phyloP scores from a whole-genome alignment of 2,113 vertebrate species.

The Athene noctua region DNA sequence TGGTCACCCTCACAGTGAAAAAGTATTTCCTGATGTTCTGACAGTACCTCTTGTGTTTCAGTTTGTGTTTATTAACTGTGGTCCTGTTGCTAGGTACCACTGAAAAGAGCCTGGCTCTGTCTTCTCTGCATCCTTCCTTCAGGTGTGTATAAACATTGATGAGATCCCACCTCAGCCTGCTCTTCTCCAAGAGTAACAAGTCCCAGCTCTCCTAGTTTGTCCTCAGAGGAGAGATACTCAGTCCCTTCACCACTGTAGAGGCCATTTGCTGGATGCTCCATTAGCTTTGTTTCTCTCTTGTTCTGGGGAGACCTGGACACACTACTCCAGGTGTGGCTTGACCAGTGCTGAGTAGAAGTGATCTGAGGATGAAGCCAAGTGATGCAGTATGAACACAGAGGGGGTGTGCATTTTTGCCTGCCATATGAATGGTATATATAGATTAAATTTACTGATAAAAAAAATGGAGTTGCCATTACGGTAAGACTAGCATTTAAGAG shows the following conservation, averaged over 20 bases:
- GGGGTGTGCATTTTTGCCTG: not conserved
- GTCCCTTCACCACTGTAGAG: not conserved
- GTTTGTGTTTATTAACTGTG: not conserved
- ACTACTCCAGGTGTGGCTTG: not conserved
- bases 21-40: no score
- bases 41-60: not conserved
- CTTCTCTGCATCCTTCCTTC: not conserved
- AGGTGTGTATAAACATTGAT: not conserved
- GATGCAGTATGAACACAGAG: not conserved
- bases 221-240: not conserved
- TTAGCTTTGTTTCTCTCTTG: not conserved
- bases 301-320: not conserved
- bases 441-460: not conserved
- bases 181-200: not conserved
- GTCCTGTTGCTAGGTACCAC: not conserved
- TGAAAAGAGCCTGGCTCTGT: not conserved
- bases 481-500: not conserved
- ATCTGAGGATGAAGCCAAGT: not conserved
- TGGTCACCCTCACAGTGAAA: no score
- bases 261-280: not conserved
- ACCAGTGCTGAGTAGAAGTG: not conserved
- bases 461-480: not conserved
- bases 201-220: not conserved
- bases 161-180: not conserved
- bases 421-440: not conserved